Percentiles rank a stretch among this genome's conserved stretches.
Conservation (phyloP, 2,797 vertebrate species). For the Hozukius guyotensis region DNA sequence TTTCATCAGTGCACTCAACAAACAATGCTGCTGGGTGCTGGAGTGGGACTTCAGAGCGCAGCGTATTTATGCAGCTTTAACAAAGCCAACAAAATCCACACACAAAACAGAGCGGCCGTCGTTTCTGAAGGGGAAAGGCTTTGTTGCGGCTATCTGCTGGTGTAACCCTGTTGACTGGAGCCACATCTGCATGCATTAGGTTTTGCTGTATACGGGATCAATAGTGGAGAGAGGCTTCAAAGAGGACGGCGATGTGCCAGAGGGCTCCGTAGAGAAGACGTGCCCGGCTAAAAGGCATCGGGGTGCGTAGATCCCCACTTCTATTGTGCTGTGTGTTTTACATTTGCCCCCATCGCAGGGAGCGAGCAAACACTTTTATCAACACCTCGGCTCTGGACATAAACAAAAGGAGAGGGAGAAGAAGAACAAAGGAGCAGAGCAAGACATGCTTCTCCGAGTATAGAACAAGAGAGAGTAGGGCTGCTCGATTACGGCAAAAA, state of each 20-base stretch:
- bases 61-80: constrained; percentile 38
- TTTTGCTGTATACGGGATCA: constrained; percentile 54
- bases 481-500: not conserved
- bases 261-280: constrained; percentile 52
- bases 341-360: constrained; percentile 44
- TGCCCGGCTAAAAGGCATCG: constrained; percentile 34
- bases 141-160: constrained; percentile 28
- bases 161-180: constrained; percentile 35
- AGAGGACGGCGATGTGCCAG: constrained; percentile 57
- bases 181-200: constrained; percentile 64
- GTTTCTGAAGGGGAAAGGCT: constrained; percentile 41
- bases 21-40: constrained; percentile 24
- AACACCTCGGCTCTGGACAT: constrained; percentile 46
- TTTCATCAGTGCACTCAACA: constrained; percentile 13
- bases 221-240: constrained; percentile 69
- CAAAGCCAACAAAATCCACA: constrained; percentile 51
- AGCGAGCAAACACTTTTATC: constrained; percentile 50
- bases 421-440: not conserved
- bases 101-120: constrained; percentile 12
- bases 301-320: constrained; percentile 28
- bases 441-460: not conserved
- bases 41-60: constrained; percentile 6
- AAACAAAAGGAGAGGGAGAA: constrained; percentile 6
- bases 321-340: constrained; percentile 63
- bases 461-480: not conserved